Base-by-base conservation (phyloP, 1,140 invertebrate species). In the Philaenus spumarius region DNA sequence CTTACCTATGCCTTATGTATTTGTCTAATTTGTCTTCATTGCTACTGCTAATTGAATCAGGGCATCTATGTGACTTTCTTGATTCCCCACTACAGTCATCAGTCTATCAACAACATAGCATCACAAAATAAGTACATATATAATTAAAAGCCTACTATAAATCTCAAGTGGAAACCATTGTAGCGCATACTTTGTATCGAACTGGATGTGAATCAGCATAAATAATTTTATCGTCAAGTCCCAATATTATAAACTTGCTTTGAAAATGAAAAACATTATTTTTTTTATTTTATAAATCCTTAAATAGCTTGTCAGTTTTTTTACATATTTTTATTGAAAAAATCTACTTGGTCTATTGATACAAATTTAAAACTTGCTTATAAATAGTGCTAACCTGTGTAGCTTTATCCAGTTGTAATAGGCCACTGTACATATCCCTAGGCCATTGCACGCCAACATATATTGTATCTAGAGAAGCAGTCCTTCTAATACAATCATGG, bases 371-470 rank as follows among this genome's bases (percentile, higher is more conserved):
- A 43, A 12, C 0, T 17, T 9, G 24, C n/a, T 19, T 46, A 11
- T 14, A 62, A 51, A 59, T 12, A 22, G 0, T 43, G 26, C 42
- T 43, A 55, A 86, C 85, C 80, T 88, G 85, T 64, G 85, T 89
- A 46, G 85, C 81, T 76, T 87, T 88, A 70, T 89, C 83, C 37
- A 89, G 78, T 72, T 86, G 79, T 58, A 87, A 73, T 58, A 79
- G 75, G 58, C 78, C 81, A 64, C 79, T 78, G 70, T 84, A 81
- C 59, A 82, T 78, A 66, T 87, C 85, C 64, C 82, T 78, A 46
- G 85, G 83, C 84, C 84, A 88, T 64, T 87, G 84, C 65, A 84
- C 85, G 69, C 83, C 82, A 54, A 88, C 75, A 71, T 88, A 87
- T 61, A 89, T 81, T 15, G 85, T 84, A 68, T 89, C 86, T 62